Percentiles rank a stretch among this genome's conserved stretches.
phyloP scores from a whole-genome alignment of 2,113 vertebrate genomes.

The Grammomys dolichurus region DNA sequence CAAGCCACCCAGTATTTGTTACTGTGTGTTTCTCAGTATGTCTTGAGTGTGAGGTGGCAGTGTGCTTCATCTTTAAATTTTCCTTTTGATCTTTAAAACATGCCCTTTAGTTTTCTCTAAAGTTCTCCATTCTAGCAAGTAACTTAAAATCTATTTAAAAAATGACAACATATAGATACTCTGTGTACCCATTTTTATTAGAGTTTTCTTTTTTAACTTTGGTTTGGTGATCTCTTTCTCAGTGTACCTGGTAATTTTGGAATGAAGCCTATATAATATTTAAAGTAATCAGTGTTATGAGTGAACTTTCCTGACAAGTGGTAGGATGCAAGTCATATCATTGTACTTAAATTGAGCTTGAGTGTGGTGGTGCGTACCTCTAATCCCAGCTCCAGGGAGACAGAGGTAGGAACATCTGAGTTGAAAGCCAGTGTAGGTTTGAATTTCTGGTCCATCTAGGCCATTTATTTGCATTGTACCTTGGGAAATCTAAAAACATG shows the following conservation, averaged over 20 bases:
- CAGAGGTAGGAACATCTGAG: neutral
- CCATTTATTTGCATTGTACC: neutral
- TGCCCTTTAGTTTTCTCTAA: neutral
- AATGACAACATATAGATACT: neutral
- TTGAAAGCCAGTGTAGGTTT: neutral
- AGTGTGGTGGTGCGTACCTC: neutral
- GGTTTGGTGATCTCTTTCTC: neutral
- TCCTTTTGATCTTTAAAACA: conserved; percentile 14
- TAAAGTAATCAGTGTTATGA: neutral
- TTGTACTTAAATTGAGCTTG: neutral
- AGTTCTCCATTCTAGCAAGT: neutral
- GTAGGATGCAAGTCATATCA: neutral
- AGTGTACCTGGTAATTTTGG: neutral
- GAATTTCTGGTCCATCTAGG: neutral
- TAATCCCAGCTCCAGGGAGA: neutral
- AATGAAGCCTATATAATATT: neutral
- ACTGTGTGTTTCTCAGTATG: neutral
- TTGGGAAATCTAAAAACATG: neutral
- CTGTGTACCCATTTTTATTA: neutral
- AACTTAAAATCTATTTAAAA: neutral
- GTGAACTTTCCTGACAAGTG: neutral
- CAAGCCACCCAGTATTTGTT: neutral
- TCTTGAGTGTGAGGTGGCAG: neutral
- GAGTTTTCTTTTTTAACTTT: conserved; percentile 24
- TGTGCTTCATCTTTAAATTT: neutral